phyloP scores from a whole-genome alignment of 2,888 invertebrate species.

The Troides aeacus region DNA sequence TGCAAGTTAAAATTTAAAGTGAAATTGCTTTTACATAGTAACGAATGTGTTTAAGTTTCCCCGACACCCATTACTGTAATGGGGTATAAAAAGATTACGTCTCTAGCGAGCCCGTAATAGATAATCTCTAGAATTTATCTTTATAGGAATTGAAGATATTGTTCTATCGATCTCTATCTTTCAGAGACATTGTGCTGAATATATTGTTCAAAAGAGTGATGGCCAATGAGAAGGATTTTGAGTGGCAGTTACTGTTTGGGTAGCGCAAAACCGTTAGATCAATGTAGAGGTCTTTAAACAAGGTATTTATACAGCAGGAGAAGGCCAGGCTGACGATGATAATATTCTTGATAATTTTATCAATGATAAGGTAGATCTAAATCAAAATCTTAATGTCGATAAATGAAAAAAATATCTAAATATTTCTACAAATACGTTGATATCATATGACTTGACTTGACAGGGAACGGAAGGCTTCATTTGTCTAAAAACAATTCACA shows the following conservation, averaged over 20 bases:
- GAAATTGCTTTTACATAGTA: conserved; percentile 22
- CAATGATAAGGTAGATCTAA: background rate
- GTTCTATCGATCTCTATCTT: background rate
- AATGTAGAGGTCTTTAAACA: no score
- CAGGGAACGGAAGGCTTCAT: background rate
- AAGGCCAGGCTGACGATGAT: no score
- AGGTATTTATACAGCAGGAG: no score
- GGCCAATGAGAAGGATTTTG: background rate
- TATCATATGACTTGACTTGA: background rate
- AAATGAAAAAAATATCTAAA: background rate
- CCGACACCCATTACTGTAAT: conserved; percentile 12
- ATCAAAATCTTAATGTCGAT: background rate
- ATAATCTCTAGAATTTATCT: background rate
- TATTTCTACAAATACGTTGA: background rate
- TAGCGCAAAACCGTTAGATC: no score
- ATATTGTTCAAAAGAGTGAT: background rate
- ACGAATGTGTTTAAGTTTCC: conserved; percentile 1
- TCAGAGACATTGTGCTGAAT: background rate
- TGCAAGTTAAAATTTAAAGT: conserved; percentile 11
- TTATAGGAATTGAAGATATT: background rate
- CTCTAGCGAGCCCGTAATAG: background rate
- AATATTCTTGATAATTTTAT: background rate
- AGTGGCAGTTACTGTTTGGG: no score
- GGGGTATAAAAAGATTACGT: conserved; percentile 5
- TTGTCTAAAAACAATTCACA: background rate